Evolutionary conservation across 1,140 invertebrate species (phyloP), one percentile per base, ranked within the genome.

Genomic region (Bradysia coprophila): DNA sequence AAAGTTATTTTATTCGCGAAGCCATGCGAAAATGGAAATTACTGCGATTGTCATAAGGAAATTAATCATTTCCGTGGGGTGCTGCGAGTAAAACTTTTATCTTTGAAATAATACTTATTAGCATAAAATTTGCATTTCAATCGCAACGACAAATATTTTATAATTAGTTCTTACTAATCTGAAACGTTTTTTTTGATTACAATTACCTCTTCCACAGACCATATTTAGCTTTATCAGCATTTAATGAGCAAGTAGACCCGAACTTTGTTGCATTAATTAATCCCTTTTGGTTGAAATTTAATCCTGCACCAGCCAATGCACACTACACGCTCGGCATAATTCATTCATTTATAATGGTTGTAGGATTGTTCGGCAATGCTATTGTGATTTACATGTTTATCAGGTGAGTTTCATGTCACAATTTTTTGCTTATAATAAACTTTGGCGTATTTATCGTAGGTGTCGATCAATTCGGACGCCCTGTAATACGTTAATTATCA

Each of bases 401-500:
- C 28, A 77, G 65, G 76, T 77, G 56, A 72, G 66, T 55, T 38
- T 38, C n/a, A n/a, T 31, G 19, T 9, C 19, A 40, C 38, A 21
- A 8, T 40, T 40, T 20, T 10, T 40, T 21, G 9, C 19, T 9
- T 9, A 9, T n/a, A 31, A 9, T n/a, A 31, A 31, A 31, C n/a
- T 11, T 34, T 34, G 13, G 21, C 5, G 6, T 36, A 10, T 36
- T 36, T 18, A 2, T 18, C n/a, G 53, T 61, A 82, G 81, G 50
- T 78, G 75, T 45, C 72, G 73, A 49, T 68, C 69, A 1, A 60
- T 87, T 28, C 64, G 78, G 28, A 84, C 80, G 3, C 74, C 80
- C 10, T 76, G 80, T 2, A 85, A 85, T 51, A 77, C 78, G 48
- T 60, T 86, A 15, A 71, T 87, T 13, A 67, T 80, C 34, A 85